Percentiles rank a stretch among this genome's conserved stretches.
Conservation (phyloP, 2,113 vertebrate species). For the Myrmophylax atrothorax region DNA sequence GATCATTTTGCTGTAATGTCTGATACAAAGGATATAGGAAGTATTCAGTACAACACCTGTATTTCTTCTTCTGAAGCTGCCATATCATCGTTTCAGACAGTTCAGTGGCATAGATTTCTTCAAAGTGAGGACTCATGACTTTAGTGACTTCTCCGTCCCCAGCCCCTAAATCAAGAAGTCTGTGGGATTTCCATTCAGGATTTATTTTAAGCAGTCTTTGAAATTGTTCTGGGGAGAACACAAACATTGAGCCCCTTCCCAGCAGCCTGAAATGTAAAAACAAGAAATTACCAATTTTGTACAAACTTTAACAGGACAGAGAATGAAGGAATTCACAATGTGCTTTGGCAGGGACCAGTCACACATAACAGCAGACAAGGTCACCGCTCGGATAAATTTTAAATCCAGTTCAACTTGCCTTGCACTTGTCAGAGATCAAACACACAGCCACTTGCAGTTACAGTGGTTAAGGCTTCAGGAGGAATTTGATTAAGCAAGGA, state of each 20-base stretch:
- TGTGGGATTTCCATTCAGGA: constrained; percentile 88
- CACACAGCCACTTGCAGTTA: not conserved
- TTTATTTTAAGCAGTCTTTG: constrained; percentile 85
- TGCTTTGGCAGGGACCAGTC: not conserved
- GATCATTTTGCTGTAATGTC: not conserved
- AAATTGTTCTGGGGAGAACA: constrained; percentile 94
- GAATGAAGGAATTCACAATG: not conserved
- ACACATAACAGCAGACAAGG: not conserved
- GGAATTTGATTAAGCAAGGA: constrained; percentile 36
- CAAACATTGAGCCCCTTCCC: constrained; percentile 97
- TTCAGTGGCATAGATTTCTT: constrained; percentile 92
- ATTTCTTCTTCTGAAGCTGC: constrained; percentile 95
- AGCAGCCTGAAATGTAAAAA: constrained; percentile 82
- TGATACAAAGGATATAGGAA: not conserved
- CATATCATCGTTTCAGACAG: constrained; percentile 95
- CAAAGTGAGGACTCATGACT: constrained; percentile 92
- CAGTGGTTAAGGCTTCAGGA: constrained; percentile 7
- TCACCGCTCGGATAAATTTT: not conserved
- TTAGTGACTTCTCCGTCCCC: constrained; percentile 95
- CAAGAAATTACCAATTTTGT: not conserved
- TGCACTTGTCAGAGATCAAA: constrained; percentile 27
- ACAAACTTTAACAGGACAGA: not conserved
- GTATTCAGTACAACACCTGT: constrained; percentile 77
- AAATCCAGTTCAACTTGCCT: constrained; percentile 27
- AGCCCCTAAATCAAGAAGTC: constrained; percentile 94